Evolutionary conservation across 2,113 vertebrate genomes (phyloP).

Genomic region (Plestiodon gilberti): DNA sequence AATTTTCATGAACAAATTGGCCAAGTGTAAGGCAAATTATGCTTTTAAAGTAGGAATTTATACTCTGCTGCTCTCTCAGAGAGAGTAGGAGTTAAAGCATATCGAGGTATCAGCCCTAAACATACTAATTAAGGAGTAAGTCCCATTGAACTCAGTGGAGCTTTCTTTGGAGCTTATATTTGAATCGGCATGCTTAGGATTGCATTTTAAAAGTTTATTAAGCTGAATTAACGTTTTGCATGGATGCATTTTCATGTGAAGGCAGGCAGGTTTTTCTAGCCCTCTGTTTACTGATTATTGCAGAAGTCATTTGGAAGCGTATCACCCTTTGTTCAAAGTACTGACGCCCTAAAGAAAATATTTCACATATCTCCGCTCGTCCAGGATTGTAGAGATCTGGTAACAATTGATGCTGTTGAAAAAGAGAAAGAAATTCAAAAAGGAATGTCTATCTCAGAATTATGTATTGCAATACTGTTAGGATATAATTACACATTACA

Average conservation of each 20-base stretch:
- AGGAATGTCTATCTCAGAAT: too few species aligned
- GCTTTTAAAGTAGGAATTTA: too few species aligned
- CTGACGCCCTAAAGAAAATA: conserved; percentile 56
- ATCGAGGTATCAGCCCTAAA: background rate
- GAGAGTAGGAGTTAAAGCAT: background rate
- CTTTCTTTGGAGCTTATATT: too few species aligned
- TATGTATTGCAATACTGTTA: conserved; percentile 21
- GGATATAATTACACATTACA: background rate
- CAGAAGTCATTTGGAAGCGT: conserved; percentile 58
- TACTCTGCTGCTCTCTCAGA: too few species aligned
- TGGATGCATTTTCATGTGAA: conserved; percentile 47
- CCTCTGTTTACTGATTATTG: conserved; percentile 62
- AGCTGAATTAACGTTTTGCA: background rate
- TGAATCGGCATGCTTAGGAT: too few species aligned
- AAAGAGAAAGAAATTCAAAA: too few species aligned
- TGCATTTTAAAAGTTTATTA: background rate
- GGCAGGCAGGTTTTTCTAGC: conserved; percentile 53
- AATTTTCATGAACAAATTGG: too few species aligned
- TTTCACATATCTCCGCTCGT: conserved; percentile 57
- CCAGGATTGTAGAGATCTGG: conserved; percentile 11
- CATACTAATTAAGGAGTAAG: too few species aligned
- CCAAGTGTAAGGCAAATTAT: background rate
- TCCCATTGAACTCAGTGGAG: too few species aligned
- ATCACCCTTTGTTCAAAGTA: conserved; percentile 63
- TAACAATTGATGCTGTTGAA: background rate